Base-by-base conservation (phyloP, 2,888 invertebrate species). In the Rhagophthalmus giganteus region DNA sequence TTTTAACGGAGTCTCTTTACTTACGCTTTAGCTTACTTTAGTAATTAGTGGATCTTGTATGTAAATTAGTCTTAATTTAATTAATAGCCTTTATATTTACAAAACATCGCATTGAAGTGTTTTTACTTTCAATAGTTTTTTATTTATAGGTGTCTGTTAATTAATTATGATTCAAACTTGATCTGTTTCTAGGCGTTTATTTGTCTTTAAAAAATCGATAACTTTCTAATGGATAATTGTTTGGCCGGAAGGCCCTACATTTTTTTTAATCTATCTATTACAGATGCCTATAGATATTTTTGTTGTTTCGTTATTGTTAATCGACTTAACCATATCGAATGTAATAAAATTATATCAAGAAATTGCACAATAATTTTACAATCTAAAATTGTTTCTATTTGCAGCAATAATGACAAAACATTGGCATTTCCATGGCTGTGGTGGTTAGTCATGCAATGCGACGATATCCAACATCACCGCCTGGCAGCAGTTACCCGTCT, bases 371-470 rank as follows among this genome's bases (percentile, higher is more conserved):
- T 20, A n/a, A n/a, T n/a, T n/a, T n/a, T n/a, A n/a, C n/a, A n/a
- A n/a, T n/a, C n/a, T n/a, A n/a, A n/a, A n/a, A n/a, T n/a, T n/a
- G n/a, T 59, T 74, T 72, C 71, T 76, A 74, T 46, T 66, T 78
- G 74, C 79, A 79, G 79, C 77, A 71, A 82, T 81, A 81, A 78
- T 79, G 80, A 69, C 16, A 25, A 53, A 46, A 35, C 77, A 76
- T 74, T 76, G 63, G 61, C 77, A 78, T 75, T 76, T 80, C 79
- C 79, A 84, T 83, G 84, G 83, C 83, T 70, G 72, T 69, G 80
- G 80, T 81, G 80, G 83, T 82, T 74, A 82, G 81, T 77, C 79
- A 83, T 82, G 83, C 82, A 76, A 84, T 83, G 83, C 83, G 80
- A 77, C 83, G 83, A 74, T 82, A 74, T 67, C 74, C 82, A 67